These are phyloP conservation scores for Luperina testacea DNA, from an alignment of 2,888 invertebrate species.

Conservation along the genomic window DNA sequence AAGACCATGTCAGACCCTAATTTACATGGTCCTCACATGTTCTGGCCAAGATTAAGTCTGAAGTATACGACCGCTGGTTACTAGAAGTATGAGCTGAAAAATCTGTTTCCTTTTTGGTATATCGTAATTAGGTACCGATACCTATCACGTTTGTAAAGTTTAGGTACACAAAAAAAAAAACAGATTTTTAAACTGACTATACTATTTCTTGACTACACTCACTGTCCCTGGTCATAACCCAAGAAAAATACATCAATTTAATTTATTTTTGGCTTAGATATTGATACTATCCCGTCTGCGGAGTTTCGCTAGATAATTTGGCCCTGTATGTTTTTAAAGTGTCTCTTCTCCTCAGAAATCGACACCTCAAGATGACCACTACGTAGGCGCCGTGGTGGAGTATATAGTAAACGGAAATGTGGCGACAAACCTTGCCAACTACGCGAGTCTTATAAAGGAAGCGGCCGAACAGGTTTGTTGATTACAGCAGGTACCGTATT, in stretches of 20 bases:
- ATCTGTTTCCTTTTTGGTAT: too few relatives aligned
- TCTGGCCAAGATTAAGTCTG: not conserved
- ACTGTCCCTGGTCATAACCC: too few relatives aligned
- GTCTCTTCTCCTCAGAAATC: conserved; percentile 78
- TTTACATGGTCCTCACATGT: not conserved
- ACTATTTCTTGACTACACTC: too few relatives aligned
- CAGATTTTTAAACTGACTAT: too few relatives aligned
- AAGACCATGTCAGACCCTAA: not conserved
- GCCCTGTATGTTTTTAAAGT: not conserved
- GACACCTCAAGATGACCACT: conserved; percentile 83
- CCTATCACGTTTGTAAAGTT: too few relatives aligned
- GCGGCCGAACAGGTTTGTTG: conserved; percentile 83
- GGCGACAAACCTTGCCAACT: conserved; percentile 78
- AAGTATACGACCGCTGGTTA: not conserved
- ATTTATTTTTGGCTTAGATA: too few relatives aligned
- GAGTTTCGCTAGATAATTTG: not conserved
- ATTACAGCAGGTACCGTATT: not conserved
- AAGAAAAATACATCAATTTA: too few relatives aligned
- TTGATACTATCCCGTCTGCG: too few relatives aligned
- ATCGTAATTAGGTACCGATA: too few relatives aligned
- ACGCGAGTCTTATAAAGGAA: conserved; percentile 79
- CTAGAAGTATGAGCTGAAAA: too few relatives aligned
- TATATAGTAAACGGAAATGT: conserved; percentile 84
- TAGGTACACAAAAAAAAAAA: too few relatives aligned
- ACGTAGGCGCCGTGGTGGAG: conserved; percentile 92